Evolutionary conservation across 2,113 vertebrate genomes (phyloP), one percentile per base, ranked within the genome.

Genomic region (Ictalurus punctatus): DNA sequence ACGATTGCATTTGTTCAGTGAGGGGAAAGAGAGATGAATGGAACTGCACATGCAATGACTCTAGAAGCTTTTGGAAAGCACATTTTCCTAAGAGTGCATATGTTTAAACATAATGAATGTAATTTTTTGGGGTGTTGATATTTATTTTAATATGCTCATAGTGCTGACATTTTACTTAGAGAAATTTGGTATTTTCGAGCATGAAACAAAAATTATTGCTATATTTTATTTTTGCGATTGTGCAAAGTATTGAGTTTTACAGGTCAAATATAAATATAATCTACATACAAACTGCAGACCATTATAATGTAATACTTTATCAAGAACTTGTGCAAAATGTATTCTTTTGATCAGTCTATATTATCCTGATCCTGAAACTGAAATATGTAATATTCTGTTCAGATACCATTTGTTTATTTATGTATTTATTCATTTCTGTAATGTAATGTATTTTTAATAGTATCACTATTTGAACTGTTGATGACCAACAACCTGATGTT

Each of bases 1-100:
- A 95, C 95, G 94, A 96, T 95, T 95, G 94, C 93, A 95, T 94
- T 94, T 94, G 89, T 85, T 84, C 86, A 79, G 48, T 83, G 80
- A 86, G 85, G 30, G 87, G 76, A 54, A 52, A 79, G 44, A 79
- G 14, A 76, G 44, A 79, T 54, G 2, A 27, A 54, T 54, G 44
- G 76, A 79, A 44, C 0, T 9, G 37, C 1, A 44, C 30, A 19
- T 71, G 30, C 6, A 71, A 19, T 19, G 30, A 44, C 34, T 17
- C 69, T 74, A 40, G 7, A 74, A 37, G 48, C 48, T 52, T 12
- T 79, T 14, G 23, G 40, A 44, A 44, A 40, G 37, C 19, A 21
- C 19, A 74, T 21, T 40, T 48, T 44, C 37, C 25, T 76, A 40
- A 74, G 17, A 40, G 34, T 9, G 71, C 34, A 30, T 37, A 21